Conservation (phyloP, 92 coral and sea anemone genomes). For the Porites cylindrica region DNA sequence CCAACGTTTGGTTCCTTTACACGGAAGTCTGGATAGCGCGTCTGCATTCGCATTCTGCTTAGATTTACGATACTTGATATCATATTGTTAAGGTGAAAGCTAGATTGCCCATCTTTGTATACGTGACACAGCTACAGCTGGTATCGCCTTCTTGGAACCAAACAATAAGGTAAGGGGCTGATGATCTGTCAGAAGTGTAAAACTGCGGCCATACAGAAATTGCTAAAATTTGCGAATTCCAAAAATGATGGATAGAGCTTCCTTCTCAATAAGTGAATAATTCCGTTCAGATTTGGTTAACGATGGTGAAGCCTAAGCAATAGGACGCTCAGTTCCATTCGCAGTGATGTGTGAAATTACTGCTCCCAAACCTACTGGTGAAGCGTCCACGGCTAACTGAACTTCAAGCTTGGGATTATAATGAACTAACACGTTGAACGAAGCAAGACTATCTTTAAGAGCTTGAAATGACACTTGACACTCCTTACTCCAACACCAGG, state of each 20-base stretch:
- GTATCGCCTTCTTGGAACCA: constrained; percentile 38
- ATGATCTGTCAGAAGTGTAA: constrained; percentile 40
- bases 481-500: constrained; percentile 39
- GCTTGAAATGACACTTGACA: background rate
- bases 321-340: constrained; percentile 46
- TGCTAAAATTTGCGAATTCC: no score
- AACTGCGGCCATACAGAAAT: background rate
- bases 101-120: constrained; percentile 58
- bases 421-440: background rate
- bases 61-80: constrained; percentile 40
- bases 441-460: constrained; percentile 34
- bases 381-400: constrained; percentile 54
- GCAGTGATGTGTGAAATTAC: no score
- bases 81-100: constrained; percentile 57
- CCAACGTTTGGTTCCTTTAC: constrained; percentile 1
- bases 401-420: constrained; percentile 38
- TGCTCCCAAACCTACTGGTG: constrained; percentile 17
- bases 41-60: constrained; percentile 59
- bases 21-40: constrained; percentile 45
- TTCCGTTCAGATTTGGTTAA: constrained; percentile 36
- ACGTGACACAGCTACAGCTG: constrained; percentile 39
- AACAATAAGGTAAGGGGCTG: background rate
- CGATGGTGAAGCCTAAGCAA: constrained; percentile 60
- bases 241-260: constrained; percentile 11
- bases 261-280: constrained; percentile 54